These are phyloP conservation scores for Colaptes auratus DNA, from an alignment of 2,113 vertebrate species.

Conservation along the genomic window DNA sequence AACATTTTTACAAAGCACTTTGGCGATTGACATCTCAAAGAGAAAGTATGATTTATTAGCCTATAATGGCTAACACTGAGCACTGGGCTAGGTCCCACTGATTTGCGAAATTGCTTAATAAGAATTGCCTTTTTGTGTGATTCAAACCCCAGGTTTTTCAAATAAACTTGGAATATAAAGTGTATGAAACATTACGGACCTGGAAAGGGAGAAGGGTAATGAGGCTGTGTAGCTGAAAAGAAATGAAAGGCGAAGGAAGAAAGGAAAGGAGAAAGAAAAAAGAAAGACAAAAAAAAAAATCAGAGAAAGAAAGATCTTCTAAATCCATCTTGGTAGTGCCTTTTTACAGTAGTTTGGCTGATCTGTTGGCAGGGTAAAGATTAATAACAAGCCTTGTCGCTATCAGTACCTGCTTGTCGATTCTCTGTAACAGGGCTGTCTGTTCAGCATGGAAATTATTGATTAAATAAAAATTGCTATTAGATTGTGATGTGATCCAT, in stretches of 20 bases:
- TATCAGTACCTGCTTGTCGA: conserved; percentile 98
- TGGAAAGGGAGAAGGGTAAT: neutral
- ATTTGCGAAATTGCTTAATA: conserved; percentile 93
- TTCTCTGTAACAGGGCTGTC: conserved; percentile 90
- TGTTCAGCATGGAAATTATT: conserved; percentile 98
- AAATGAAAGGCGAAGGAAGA: neutral
- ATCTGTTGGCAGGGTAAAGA: conserved; percentile 91
- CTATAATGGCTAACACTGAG: conserved; percentile 90
- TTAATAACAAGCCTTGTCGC: conserved; percentile 88
- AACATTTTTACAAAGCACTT: conserved; percentile 88
- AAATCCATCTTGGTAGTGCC: conserved; percentile 90
- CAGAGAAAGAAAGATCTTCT: conserved; percentile 39
- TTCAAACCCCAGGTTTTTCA: conserved; percentile 69
- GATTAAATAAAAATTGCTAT: conserved; percentile 98
- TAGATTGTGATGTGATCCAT: conserved; percentile 93
- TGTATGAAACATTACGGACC: conserved; percentile 42
- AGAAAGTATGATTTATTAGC: conserved; percentile 98
- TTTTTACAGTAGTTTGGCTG: conserved; percentile 89
- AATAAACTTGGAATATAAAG: conserved; percentile 68
- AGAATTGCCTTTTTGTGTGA: conserved; percentile 81
- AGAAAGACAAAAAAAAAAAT: neutral
- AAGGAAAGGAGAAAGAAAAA: no score
- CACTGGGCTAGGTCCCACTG: conserved; percentile 85
- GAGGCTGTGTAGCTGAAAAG: neutral
- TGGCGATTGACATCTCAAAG: conserved; percentile 94